Evolutionary conservation across 2,113 vertebrate species (phyloP).

Genomic region (Hippocampus barbouri): DNA sequence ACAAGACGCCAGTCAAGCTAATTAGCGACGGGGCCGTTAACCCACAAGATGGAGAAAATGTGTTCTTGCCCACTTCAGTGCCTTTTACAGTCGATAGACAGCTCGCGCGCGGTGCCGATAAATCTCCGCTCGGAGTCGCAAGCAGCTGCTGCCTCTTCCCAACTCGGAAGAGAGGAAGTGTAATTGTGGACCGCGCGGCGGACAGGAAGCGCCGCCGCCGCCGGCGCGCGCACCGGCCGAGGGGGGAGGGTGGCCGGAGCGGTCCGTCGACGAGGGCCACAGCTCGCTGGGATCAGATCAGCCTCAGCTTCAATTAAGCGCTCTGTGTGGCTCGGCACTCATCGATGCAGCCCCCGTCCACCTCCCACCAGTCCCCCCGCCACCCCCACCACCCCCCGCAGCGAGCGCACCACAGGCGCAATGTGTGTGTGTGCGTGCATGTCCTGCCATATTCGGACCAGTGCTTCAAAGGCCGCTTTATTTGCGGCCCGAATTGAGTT

Average conservation of each 20-base stretch:
- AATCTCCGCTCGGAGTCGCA: slow-evolving; percentile 11
- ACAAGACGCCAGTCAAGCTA: neutral
- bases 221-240: slow-evolving; percentile 24
- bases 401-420: slow-evolving; percentile 56
- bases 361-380: slow-evolving; percentile 7
- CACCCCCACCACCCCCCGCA: slow-evolving; percentile 44
- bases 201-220: slow-evolving; percentile 16
- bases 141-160: slow-evolving; percentile 4
- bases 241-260: neutral
- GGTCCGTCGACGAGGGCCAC: slow-evolving; percentile 26
- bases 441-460: slow-evolving; percentile 70
- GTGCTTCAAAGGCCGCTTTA: slow-evolving; percentile 75
- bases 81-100: neutral
- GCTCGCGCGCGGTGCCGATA: neutral
- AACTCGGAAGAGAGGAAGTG: neutral
- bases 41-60: neutral
- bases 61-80: neutral
- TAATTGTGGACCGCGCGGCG: slow-evolving; percentile 23
- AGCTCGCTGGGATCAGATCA: slow-evolving; percentile 49
- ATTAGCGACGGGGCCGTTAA: neutral
- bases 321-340: slow-evolving; percentile 53
- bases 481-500: slow-evolving; percentile 75
- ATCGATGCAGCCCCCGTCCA: slow-evolving; percentile 2
- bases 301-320: slow-evolving; percentile 67
- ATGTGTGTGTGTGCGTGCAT: slow-evolving; percentile 28